These are phyloP conservation scores for Percopsis omiscomaycus DNA, from an alignment of 2,797 vertebrate genomes.

Conservation along the genomic window DNA sequence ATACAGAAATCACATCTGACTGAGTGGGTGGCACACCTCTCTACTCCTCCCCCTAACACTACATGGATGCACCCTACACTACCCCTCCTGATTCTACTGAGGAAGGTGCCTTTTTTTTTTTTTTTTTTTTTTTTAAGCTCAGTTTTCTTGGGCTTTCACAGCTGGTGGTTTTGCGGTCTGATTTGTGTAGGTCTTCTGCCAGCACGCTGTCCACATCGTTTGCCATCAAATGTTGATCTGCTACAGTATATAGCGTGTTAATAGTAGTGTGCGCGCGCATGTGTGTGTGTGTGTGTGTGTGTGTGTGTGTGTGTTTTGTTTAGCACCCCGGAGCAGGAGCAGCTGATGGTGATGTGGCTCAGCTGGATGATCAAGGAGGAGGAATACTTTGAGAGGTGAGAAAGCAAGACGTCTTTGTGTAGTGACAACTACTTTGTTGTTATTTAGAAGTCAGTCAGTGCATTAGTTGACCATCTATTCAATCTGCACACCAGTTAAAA, in stretches of 20 bases:
- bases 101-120: too few species aligned
- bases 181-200: neutral
- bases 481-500: too few species aligned
- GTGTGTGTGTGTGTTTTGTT: constrained; percentile 18
- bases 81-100: too few species aligned
- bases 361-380: constrained; percentile 99
- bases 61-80: too few species aligned
- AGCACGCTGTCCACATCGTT: constrained; percentile 10
- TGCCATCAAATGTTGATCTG: constrained; percentile 13
- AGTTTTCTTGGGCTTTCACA: neutral
- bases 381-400: constrained; percentile 97
- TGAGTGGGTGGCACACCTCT: too few species aligned
- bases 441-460: too few species aligned
- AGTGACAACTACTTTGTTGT: too few species aligned
- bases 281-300: constrained; percentile 12
- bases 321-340: constrained; percentile 96
- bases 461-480: too few species aligned
- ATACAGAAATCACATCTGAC: too few species aligned
- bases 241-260: constrained; percentile 8
- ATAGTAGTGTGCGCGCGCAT: constrained; percentile 16
- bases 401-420: neutral
- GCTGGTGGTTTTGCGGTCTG: constrained; percentile 13
- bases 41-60: too few species aligned
- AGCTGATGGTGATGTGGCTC: constrained; percentile 97
- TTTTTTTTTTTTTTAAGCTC: too few species aligned